Evolutionary conservation across 2,888 invertebrate species (phyloP), one percentile per base, ranked within the genome.

Genomic region (Salticus scenicus): DNA sequence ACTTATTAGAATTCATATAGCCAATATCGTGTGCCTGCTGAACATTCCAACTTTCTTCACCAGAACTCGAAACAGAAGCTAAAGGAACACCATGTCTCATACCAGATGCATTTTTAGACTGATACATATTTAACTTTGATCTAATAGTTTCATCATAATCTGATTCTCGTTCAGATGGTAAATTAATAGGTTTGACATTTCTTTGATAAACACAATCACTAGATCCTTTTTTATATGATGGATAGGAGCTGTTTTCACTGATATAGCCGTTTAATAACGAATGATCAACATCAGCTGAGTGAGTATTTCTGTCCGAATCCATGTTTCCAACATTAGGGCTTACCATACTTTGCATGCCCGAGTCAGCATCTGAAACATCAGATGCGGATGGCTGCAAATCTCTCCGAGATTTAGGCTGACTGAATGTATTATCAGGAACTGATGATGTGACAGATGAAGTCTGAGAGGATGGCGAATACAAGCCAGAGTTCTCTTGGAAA

Each of bases 341-440:
- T 8, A 87, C 74, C 87, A 87, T 87, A 47, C 87, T 87, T 51
- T 87, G 87, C 64, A 81, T 67, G n/a, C 87, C 87, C 47, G 87
- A 87, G 70, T 87, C 87, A 64, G 82, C 82, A 70, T 87, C 87
- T 33, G 87, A 87, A 27, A 76, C 67, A 67, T 86, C 86, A 24
- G 86, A 86, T 1, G 66, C 37, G 17, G 86, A 86, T 14, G 86
- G 86, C 27, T 70, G 86, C 37, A 86, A 64, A 12, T 79, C 79
- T 64, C 77, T 71, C 28, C 80, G 70, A 20, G 79, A 76, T 75
- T 80, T 79, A 1, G 67, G 41, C 17, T 72, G 47, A 33, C 66
- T 74, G 41, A 74, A 84, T 12, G 84, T 75, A 8, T 66, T 76
- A 66, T 86, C 86, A 28, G 86, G 79, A 37, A 75, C 76, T 30